phyloP scores from a whole-genome alignment of 1,140 invertebrate species.

The Meloidogyne hapla region DNA sequence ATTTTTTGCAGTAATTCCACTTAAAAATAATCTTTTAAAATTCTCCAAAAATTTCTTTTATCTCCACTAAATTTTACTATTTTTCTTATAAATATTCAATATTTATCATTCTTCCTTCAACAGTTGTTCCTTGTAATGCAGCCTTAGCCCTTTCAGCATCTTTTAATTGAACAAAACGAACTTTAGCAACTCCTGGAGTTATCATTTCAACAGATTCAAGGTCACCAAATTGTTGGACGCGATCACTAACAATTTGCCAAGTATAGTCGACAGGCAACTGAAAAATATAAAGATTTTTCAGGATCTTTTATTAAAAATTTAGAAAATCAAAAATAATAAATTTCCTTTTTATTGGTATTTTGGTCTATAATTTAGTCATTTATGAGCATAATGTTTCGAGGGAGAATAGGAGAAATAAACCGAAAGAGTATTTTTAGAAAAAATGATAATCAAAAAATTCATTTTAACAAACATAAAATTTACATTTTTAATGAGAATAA shows the following conservation, averaged over 20 bases:
- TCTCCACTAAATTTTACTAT: too few relatives aligned
- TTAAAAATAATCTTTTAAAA: too few relatives aligned
- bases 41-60: background rate
- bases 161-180: slow-evolving; percentile 51
- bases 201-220: slow-evolving; percentile 61
- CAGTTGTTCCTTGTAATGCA: slow-evolving; percentile 50
- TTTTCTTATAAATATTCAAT: slow-evolving; percentile 53
- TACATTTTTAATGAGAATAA: slow-evolving; percentile 55
- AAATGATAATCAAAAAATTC: slow-evolving; percentile 13
- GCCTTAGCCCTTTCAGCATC: slow-evolving; percentile 55
- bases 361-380: too few relatives aligned
- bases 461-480: slow-evolving; percentile 7
- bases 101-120: slow-evolving; percentile 55
- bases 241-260: slow-evolving; percentile 62
- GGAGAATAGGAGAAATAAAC: too few relatives aligned
- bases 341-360: too few relatives aligned
- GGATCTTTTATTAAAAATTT: too few relatives aligned
- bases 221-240: slow-evolving; percentile 56
- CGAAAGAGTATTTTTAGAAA: slow-evolving; percentile 7
- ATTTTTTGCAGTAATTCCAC: too few relatives aligned
- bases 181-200: slow-evolving; percentile 54
- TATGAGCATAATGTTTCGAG: too few relatives aligned
- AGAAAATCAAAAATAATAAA: too few relatives aligned
- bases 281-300: too few relatives aligned
- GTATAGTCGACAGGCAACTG: slow-evolving; percentile 63